Base-by-base conservation (phyloP, 37 sponge, comb jelly and placozoan genomes). In the Mnemiopsis leidyi region DNA sequence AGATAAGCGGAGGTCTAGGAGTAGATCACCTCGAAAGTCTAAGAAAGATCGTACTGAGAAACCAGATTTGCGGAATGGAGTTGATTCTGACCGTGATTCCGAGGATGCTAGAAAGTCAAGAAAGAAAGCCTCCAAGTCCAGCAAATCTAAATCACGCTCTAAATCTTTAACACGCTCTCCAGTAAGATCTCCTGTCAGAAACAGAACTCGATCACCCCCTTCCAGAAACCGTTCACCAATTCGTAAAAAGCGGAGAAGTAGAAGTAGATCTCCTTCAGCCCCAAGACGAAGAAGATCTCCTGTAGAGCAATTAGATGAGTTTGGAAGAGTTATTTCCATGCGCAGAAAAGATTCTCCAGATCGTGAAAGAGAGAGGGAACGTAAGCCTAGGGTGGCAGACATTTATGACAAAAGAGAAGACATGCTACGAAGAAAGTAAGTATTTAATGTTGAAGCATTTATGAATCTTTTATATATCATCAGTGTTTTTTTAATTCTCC, bases 391-490 rank as follows among this genome's bases (percentile, higher is more conserved):
- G 35, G 36, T n/a, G 9, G 25, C 24, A 21, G 90, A 85, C 39
- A 85, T 85, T 0, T 85, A 85, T 85, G 90, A 85, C 29, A 85
- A 85, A 85, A 35, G 90, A 28, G 90, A 85, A 39, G 90, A 85
- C 48, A 85, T 85, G 61, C 9, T 85, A 37, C 13, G 90, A 85
- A 18, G 90, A 85, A 85, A 85, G 90, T 85, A 85, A 85, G 82
- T 79, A 2, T 32, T 32, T 23, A 29, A 29, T 5, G 5, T 71
- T 71, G 5, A 71, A 71, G 3, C 20, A 71, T 71, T 28, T n/a
- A n/a, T n/a, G n/a, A n/a, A n/a, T n/a, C n/a, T n/a, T n/a, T n/a
- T n/a, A n/a, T n/a, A n/a, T n/a, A n/a, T n/a, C n/a, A n/a, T n/a
- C n/a, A n/a, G n/a, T n/a, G n/a, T n/a, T n/a, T n/a, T n/a, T n/a